Evolutionary conservation across 1,140 invertebrate species (phyloP).

Genomic region (Magallana angulata): DNA sequence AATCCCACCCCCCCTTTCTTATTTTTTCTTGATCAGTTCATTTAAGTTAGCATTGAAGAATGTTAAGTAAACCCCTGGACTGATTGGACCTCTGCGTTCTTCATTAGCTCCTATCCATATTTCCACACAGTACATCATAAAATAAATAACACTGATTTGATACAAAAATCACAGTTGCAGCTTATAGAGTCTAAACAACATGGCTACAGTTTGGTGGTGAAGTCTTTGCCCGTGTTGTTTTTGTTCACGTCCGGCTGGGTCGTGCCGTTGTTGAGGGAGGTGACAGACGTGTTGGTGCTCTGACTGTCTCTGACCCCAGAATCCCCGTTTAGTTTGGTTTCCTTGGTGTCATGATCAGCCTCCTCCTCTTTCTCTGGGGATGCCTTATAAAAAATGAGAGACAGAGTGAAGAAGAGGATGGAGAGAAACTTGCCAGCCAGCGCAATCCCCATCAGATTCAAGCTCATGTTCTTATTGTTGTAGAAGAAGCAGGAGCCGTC

Average conservation of each 20-base stretch:
- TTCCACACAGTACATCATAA: neutral
- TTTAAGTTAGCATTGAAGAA: too few species aligned
- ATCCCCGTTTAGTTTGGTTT: neutral
- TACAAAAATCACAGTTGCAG: neutral
- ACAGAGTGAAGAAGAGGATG: slow-evolving; percentile 70
- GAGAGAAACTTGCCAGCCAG: slow-evolving; percentile 69
- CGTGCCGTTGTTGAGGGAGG: slow-evolving; percentile 39
- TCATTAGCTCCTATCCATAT: too few species aligned
- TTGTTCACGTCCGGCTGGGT: slow-evolving; percentile 29
- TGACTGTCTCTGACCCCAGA: neutral
- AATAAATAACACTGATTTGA: neutral
- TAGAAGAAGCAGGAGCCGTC: slow-evolving; percentile 76
- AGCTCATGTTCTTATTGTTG: slow-evolving; percentile 76
- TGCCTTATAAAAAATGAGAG: slow-evolving; percentile 71
- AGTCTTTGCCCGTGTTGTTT: neutral
- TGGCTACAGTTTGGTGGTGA: neutral
- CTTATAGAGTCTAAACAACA: neutral
- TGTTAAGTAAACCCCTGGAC: too few species aligned
- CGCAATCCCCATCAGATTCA: slow-evolving; percentile 69
- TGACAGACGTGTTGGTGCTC: slow-evolving; percentile 48
- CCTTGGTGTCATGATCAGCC: neutral
- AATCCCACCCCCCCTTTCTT: too few species aligned
- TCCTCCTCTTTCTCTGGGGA: slow-evolving; percentile 51
- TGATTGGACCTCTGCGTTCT: too few species aligned
- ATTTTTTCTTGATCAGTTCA: too few species aligned